Base-by-base conservation (phyloP, 2,113 vertebrate genomes). In the Macaca nemestrina region DNA sequence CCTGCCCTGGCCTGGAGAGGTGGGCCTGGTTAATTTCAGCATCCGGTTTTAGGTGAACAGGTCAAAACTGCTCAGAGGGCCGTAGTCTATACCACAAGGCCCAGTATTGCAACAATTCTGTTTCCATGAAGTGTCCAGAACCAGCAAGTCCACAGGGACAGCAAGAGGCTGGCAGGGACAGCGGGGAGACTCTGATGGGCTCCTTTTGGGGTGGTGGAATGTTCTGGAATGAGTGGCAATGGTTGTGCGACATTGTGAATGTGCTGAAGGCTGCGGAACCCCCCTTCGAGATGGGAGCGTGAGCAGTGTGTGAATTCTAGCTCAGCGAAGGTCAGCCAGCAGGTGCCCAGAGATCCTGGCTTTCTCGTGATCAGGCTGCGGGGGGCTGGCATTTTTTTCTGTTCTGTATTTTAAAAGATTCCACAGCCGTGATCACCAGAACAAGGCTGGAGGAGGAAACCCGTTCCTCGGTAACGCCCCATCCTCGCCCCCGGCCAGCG, bases 11-110 rank as follows among this genome's bases (percentile, higher is more conserved):
- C 88, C 73, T 84, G 83, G 84, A 92, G 80, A 75, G 88, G 96
- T 95, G 45, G 48, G 80, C 88, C 92, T 82, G 86, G 95, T 92
- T 91, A 94, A 96, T 96, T 94, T 95, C 3, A 40, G 81, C 95
- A 85, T 68, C 93, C 96, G 90, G 86, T 0, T 75, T 59, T 90
- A 35, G 43, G 82, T 88, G 91, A 90, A 90, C 94, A 38, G 7
- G 40, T 2, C 0, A 0, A 35, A 52, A 25, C 79, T 2, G 67
- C 12, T 13, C 45, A 1, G 16, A 80, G 82, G 8, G 23, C 8
- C 3, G 43, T 6, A 14, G 16, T 22, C 64, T 40, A 5, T 27
- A 27, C 38, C 22, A 20, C 14, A 32, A 30, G 73, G 13, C 59
- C 52, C 43, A 16, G 0, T 1, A 2, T 3, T 1, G 3, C 12